A percentile compares a stretch with the other conserved stretches of the same genome.
These are phyloP conservation scores for Portunus trituberculatus DNA, from an alignment of 1,140 invertebrate genomes.

Conservation along the genomic window DNA sequence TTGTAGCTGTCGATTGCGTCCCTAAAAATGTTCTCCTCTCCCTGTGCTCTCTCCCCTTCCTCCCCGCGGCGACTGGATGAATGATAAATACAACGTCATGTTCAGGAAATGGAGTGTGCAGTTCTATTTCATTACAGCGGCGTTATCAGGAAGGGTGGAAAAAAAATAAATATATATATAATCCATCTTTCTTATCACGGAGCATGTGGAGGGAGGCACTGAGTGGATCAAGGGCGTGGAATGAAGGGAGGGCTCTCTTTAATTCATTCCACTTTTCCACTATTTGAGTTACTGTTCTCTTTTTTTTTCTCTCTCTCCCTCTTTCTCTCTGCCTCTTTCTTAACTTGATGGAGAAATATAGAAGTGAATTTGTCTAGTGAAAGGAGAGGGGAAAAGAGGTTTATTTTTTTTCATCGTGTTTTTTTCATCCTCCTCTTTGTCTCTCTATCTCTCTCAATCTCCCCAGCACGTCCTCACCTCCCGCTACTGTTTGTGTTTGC, in stretches of 20 bases:
- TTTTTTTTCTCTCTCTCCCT: too few relatives aligned
- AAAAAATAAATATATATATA: too few relatives aligned
- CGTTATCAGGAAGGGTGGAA: background rate
- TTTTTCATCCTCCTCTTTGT: background rate
- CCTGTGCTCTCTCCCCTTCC: background rate
- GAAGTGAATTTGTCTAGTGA: too few relatives aligned
- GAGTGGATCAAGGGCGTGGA: too few relatives aligned
- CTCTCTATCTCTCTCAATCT: background rate
- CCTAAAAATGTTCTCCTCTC: background rate
- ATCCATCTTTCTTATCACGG: too few relatives aligned
- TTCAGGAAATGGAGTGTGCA: background rate
- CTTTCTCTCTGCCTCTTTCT: too few relatives aligned
- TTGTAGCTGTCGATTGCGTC: background rate
- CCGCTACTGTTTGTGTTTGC: background rate
- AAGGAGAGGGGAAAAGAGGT: background rate
- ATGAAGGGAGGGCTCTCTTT: too few relatives aligned
- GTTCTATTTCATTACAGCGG: background rate
- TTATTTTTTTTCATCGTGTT: background rate
- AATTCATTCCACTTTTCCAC: too few relatives aligned
- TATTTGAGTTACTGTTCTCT: too few relatives aligned
- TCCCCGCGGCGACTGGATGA: background rate
- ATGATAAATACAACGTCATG: background rate
- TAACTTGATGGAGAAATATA: too few relatives aligned
- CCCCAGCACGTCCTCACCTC: background rate
- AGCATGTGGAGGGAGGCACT: too few relatives aligned